Evolutionary conservation across 2,888 invertebrate species (phyloP).

Genomic region (Erannis defoliaria): DNA sequence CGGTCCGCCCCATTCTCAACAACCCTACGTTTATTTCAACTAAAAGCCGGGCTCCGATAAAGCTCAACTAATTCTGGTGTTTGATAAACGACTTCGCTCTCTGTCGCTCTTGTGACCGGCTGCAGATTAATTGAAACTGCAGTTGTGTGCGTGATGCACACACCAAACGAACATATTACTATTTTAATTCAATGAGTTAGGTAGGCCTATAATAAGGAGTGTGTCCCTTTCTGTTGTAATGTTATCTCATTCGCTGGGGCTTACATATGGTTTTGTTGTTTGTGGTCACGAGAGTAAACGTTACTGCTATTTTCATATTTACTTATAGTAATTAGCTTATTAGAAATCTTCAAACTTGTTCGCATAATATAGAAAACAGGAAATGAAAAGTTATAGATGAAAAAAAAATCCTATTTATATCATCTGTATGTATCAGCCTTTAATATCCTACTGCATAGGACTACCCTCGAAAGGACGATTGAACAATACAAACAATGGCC

Average conservation of each 20-base stretch:
- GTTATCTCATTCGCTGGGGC: conserved; percentile 29
- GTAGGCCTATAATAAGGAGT: conserved; percentile 24
- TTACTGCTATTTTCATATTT: not conserved
- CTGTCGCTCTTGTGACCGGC: conserved; percentile 54
- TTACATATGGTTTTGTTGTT: not conserved
- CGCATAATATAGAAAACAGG: no score
- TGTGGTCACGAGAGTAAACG: not conserved
- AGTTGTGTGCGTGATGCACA: conserved; percentile 40
- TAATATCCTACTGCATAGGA: no score
- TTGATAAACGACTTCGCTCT: conserved; percentile 52
- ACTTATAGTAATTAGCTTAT: no score
- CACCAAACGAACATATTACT: no score
- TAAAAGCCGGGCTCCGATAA: conserved; percentile 36
- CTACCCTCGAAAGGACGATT: no score
- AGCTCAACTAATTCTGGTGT: conserved; percentile 52
- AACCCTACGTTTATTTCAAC: conserved; percentile 11
- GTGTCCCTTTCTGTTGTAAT: conserved; percentile 18
- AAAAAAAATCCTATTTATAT: no score
- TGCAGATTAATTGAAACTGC: conserved; percentile 28
- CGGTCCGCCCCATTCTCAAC: conserved; percentile 40
- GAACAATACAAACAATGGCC: no score
- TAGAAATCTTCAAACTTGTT: no score
- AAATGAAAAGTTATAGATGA: no score
- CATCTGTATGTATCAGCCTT: no score
- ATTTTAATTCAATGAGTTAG: conserved; percentile 16